Conservation (phyloP, 2,888 invertebrate species). For the Netelia fuscicornis region DNA sequence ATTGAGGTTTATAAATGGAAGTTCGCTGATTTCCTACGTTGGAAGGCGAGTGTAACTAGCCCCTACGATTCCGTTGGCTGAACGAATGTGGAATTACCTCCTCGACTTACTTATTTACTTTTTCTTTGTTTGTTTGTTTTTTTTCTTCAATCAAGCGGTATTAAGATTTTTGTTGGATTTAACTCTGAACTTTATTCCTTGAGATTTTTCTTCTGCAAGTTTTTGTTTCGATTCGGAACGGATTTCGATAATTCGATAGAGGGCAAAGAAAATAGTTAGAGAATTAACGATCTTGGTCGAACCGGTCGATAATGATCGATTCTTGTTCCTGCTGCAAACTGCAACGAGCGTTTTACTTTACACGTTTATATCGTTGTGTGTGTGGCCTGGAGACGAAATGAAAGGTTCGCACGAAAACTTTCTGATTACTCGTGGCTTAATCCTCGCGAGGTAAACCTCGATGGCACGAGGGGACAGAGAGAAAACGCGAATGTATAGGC, state of each 20-base stretch:
- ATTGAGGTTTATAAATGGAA: conserved; percentile 33
- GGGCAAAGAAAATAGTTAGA: not conserved
- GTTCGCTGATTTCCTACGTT: conserved; percentile 9
- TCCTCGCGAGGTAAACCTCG: conserved; percentile 8
- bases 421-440: conserved; percentile 49
- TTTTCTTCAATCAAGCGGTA: too few species aligned
- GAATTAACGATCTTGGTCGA: not conserved
- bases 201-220: too few species aligned
- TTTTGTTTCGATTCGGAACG: too few species aligned
- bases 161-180: too few species aligned
- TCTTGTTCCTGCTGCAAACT: not conserved
- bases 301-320: not conserved
- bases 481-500: conserved; percentile 16
- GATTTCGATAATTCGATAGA: not conserved
- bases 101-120: too few species aligned
- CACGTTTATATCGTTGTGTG: not conserved
- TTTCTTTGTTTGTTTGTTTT: too few species aligned
- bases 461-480: conserved; percentile 5
- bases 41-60: not conserved
- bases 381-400: conserved; percentile 37
- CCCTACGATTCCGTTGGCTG: not conserved
- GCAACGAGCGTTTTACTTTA: not conserved
- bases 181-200: too few species aligned
- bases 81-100: not conserved
- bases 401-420: conserved; percentile 55